Conservation (phyloP, 2,888 invertebrate species). For the Dasysyrphus tricinctus region DNA sequence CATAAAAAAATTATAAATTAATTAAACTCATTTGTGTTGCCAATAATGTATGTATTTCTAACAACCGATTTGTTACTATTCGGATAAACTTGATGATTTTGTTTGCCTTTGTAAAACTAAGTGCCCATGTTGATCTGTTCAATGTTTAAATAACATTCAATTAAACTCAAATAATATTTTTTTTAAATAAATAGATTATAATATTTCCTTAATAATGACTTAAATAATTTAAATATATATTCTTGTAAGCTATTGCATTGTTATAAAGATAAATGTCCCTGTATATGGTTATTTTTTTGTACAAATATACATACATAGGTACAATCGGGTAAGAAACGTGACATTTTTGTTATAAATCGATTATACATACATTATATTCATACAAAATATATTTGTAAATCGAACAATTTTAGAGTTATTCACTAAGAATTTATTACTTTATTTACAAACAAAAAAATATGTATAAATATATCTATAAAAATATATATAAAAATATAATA, state of each 20-base stretch:
- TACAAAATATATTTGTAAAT: neutral
- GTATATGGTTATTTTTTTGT: neutral
- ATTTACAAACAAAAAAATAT: constrained; percentile 14
- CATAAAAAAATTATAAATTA: neutral
- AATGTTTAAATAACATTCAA: neutral
- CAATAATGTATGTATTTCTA: neutral
- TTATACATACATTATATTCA: neutral
- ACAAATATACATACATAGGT: neutral
- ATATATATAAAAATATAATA: neutral
- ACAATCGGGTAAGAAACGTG: neutral
- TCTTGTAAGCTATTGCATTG: neutral
- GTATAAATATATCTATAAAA: neutral
- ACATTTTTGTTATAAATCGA: constrained; percentile 17
- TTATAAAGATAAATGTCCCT: neutral
- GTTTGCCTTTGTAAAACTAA: neutral
- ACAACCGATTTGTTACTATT: neutral
- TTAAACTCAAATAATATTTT: constrained; percentile 29
- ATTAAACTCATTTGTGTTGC: neutral
- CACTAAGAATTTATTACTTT: constrained; percentile 8
- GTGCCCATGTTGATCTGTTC: constrained; percentile 8
- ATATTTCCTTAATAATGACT: constrained; percentile 31
- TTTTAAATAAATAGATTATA: constrained; percentile 10
- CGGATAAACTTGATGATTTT: neutral
- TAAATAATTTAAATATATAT: constrained; percentile 29
- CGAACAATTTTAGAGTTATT: constrained; percentile 7